A percentile compares a stretch with the other conserved stretches of the same genome.
These are phyloP conservation scores for Parochlus steinenii DNA, from an alignment of 2,888 invertebrate genomes.

Conservation along the genomic window DNA sequence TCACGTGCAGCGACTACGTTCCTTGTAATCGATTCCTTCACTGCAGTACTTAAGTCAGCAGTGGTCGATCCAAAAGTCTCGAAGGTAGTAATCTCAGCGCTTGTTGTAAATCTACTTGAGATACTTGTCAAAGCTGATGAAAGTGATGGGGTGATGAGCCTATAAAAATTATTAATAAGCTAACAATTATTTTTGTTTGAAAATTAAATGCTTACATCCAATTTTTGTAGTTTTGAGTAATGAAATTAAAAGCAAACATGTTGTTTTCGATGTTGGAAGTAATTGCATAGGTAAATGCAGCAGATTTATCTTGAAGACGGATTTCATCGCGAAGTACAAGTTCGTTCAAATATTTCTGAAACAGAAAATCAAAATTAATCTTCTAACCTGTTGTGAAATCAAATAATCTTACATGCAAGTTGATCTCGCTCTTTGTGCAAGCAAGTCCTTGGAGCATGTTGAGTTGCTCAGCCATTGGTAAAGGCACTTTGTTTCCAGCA, in stretches of 20 bases:
- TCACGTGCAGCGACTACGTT: too few species aligned
- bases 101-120: slow-evolving; percentile 23
- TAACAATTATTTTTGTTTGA: neutral
- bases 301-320: slow-evolving; percentile 25
- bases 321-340: slow-evolving; percentile 18
- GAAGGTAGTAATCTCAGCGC: slow-evolving; percentile 17
- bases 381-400: slow-evolving; percentile 1
- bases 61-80: too few species aligned
- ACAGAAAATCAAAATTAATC: neutral
- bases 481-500: too few species aligned
- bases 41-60: too few species aligned
- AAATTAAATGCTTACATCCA: slow-evolving; percentile 4
- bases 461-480: slow-evolving; percentile 54
- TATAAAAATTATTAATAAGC: neutral
- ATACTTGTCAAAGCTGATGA: slow-evolving; percentile 21
- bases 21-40: too few species aligned
- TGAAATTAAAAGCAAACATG: slow-evolving; percentile 6
- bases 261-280: slow-evolving; percentile 5
- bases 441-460: slow-evolving; percentile 47
- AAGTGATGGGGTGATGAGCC: neutral
- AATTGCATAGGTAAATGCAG: slow-evolving; percentile 19
- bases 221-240: slow-evolving; percentile 7
- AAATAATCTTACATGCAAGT: slow-evolving; percentile 32
- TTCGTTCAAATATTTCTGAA: slow-evolving; percentile 10
- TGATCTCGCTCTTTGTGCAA: slow-evolving; percentile 38